Conservation (phyloP, 2,888 invertebrate species). For the Dicyrtoma fusca region DNA sequence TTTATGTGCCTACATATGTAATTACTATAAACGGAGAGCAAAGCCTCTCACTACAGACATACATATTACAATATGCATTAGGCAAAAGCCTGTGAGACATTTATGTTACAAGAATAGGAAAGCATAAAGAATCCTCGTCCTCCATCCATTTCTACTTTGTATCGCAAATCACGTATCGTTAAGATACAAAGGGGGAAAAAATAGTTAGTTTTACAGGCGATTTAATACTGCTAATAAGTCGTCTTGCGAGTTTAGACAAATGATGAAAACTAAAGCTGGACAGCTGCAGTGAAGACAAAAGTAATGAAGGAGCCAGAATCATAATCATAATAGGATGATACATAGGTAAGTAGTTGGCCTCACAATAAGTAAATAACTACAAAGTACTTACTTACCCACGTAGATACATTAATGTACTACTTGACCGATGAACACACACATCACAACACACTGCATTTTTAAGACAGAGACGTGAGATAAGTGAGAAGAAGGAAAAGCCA, state of each 20-base stretch:
- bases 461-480: no score
- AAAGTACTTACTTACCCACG: no score
- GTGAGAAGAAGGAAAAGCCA: no score
- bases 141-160: neutral
- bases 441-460: neutral
- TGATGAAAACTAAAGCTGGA: conserved; percentile 30
- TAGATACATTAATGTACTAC: neutral
- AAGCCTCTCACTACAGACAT: no score
- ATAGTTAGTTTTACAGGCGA: conserved; percentile 4
- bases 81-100: neutral
- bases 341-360: neutral
- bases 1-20: no score
- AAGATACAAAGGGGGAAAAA: conserved; percentile 2
- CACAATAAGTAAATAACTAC: no score
- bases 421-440: conserved; percentile 23
- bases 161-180: conserved; percentile 21
- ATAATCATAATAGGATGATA: no score
- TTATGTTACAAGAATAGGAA: neutral
- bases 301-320: neutral
- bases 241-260: conserved; percentile 30
- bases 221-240: conserved; percentile 29
- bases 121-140: neutral
- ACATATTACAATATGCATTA: no score
- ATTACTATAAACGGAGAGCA: no score
- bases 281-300: conserved; percentile 27